Percentiles rank a stretch among this genome's conserved stretches.
These are phyloP conservation scores for Gallinago stenura DNA, from an alignment of 2,797 vertebrate genomes.

Conservation along the genomic window DNA sequence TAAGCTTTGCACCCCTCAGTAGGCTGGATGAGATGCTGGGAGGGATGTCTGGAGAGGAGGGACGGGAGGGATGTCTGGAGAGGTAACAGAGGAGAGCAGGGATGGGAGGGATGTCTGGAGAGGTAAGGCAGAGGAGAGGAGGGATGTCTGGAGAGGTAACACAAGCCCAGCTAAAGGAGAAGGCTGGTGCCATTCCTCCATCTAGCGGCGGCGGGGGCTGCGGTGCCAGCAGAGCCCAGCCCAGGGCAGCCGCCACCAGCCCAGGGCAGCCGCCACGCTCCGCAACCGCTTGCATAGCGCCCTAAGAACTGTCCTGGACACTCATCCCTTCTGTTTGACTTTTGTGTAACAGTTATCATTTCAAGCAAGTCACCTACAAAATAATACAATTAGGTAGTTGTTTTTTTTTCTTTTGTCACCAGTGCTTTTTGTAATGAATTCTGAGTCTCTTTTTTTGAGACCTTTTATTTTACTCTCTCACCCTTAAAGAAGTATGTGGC, in stretches of 20 bases:
- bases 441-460: not conserved
- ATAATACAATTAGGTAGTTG: not conserved
- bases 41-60: no score
- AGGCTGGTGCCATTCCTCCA: constrained; percentile 67
- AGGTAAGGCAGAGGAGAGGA: no score
- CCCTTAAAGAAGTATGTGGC: not conserved
- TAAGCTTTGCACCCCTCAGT: constrained; percentile 27
- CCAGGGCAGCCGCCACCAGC: no score
- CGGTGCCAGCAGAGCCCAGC: not conserved
- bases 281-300: not conserved
- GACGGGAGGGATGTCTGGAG: no score
- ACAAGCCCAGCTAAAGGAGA: not conserved
- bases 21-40: not conserved
- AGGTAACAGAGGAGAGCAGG: no score
- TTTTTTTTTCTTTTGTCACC: not conserved
- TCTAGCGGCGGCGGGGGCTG: constrained; percentile 58
- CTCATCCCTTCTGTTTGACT: not conserved
- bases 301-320: not conserved
- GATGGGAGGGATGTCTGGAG: no score
- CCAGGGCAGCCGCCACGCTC: no score
- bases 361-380: not conserved
- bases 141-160: not conserved
- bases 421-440: not conserved
- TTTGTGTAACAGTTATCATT: not conserved
- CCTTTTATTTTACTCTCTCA: not conserved